phyloP scores from a whole-genome alignment of 2,113 vertebrate species.

The Ctenodactylus gundi region DNA sequence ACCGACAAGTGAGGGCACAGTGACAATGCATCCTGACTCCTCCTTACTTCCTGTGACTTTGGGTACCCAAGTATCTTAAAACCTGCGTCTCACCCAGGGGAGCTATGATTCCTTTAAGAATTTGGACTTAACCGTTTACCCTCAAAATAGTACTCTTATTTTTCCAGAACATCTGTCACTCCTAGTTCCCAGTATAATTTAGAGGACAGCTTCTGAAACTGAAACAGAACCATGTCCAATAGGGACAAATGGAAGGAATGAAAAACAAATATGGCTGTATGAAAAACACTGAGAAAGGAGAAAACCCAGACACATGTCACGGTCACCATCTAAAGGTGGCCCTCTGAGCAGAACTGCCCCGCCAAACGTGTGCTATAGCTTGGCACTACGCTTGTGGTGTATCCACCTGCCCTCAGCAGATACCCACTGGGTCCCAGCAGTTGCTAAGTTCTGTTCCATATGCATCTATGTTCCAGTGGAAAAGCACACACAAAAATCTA shows the following conservation, averaged over 20 bases:
- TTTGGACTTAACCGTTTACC: neutral
- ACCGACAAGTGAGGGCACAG: fast-evolving
- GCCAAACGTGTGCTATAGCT: fast-evolving
- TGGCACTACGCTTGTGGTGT: fast-evolving
- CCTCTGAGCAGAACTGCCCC: fast-evolving
- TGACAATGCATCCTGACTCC: fast-evolving
- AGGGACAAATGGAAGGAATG: fast-evolving
- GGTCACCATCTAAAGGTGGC: fast-evolving
- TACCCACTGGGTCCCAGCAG: fast-evolving
- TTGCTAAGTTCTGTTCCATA: too few relatives aligned
- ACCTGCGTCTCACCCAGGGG: fast-evolving
- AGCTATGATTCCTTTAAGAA: fast-evolving
- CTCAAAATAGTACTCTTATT: fast-evolving
- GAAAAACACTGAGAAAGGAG: neutral
- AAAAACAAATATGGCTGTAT: fast-evolving
- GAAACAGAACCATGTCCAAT: fast-evolving
- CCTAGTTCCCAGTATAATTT: fast-evolving
- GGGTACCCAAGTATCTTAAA: fast-evolving
- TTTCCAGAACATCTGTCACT: fast-evolving
- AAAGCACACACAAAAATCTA: neutral
- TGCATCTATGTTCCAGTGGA: neutral
- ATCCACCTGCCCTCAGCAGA: fast-evolving
- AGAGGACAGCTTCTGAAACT: neutral
- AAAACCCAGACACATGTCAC: neutral
- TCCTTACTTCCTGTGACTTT: fast-evolving